phyloP scores from a whole-genome alignment of 2,888 invertebrate genomes.

The Pimpla rufipes region DNA sequence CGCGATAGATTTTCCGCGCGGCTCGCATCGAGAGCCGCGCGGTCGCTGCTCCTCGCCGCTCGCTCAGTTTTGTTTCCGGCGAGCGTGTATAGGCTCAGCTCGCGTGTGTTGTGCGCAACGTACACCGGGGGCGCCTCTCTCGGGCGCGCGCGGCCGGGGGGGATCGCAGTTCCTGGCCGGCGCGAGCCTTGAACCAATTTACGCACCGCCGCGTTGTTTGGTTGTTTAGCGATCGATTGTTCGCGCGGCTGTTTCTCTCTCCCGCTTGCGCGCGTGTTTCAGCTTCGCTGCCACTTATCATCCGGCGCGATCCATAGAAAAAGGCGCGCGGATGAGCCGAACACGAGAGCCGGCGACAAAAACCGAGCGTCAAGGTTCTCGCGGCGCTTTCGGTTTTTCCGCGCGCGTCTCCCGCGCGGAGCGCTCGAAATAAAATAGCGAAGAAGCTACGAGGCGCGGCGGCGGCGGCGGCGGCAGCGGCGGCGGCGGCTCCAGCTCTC shows the following conservation, averaged over 20 bases:
- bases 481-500: not conserved
- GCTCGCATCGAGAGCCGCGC: no score
- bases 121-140: not conserved
- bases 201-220: slow-evolving; percentile 65
- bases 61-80: slow-evolving; percentile 23
- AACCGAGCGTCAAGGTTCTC: not conserved
- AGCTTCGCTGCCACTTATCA: not conserved
- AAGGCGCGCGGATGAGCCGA: not conserved
- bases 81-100: no score
- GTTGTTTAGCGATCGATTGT: slow-evolving; percentile 66
- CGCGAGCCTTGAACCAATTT: slow-evolving; percentile 79
- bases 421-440: not conserved
- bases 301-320: not conserved
- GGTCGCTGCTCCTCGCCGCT: not conserved
- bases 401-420: not conserved
- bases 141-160: slow-evolving; percentile 31
- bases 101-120: not conserved
- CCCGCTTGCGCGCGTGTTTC: no score
- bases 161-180: slow-evolving; percentile 76
- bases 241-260: slow-evolving; percentile 8
- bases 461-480: not conserved
- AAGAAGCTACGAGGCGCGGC: no score
- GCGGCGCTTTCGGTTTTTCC: not conserved
- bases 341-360: not conserved
- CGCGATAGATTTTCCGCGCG: no score